These are phyloP conservation scores for Acropternis orthonyx DNA, from an alignment of 2,797 vertebrate genomes.

Conservation along the genomic window DNA sequence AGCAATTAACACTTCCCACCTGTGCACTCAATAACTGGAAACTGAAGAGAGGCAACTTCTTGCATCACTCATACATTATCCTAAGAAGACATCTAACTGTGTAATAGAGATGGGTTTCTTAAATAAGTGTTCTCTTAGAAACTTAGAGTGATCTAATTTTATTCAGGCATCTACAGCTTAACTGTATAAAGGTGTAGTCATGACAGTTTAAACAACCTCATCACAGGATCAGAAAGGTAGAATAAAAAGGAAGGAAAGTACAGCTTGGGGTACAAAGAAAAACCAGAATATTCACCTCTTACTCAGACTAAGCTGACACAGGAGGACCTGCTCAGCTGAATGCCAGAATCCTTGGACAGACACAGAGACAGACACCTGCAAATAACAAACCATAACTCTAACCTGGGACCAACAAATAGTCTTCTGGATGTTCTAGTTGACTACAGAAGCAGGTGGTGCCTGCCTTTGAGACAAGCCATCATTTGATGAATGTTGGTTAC, in stretches of 20 bases:
- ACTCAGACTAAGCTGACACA: background rate
- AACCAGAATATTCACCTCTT: background rate
- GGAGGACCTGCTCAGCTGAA: background rate
- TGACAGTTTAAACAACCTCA: background rate
- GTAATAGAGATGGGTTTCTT: background rate
- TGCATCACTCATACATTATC: background rate
- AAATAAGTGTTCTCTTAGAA: background rate
- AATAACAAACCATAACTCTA: background rate
- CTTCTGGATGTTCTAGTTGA: background rate
- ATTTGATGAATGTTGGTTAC: background rate
- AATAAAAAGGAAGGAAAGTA: background rate
- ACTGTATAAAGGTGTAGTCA: background rate
- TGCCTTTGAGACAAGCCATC: background rate
- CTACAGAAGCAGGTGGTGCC: background rate
- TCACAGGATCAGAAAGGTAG: background rate
- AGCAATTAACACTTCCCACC: background rate
- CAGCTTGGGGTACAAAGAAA: background rate
- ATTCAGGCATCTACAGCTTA: background rate
- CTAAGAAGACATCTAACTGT: background rate
- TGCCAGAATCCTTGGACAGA: background rate
- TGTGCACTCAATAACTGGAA: background rate
- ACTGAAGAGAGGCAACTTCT: background rate
- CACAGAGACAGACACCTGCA: background rate
- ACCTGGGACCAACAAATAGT: background rate
- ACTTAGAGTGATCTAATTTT: background rate